Base-by-base conservation (phyloP, 2,888 invertebrate genomes). In the Taenaris catops region DNA sequence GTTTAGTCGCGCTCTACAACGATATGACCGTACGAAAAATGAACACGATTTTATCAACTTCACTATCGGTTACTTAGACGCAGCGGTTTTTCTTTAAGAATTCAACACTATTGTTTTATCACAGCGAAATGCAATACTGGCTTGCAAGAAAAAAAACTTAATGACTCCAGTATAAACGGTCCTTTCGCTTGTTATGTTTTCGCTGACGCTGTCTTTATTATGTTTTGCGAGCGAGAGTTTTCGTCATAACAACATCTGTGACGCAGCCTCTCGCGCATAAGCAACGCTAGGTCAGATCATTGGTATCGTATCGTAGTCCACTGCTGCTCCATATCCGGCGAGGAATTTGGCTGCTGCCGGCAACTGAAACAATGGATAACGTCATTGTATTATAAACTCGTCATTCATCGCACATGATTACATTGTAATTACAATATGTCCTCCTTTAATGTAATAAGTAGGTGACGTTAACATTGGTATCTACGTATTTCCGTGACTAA, bases 301-400 rank as follows among this genome's bases (percentile, higher is more conserved):
- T 11, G 36, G 27, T 19, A 17, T n/a, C n/a, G n/a, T n/a, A n/a
- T 51, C 43, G 62, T 69, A 80, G 67, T 83, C 80, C 51, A 81
- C 62, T 40, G 79, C 84, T 49, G 80, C 76, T 45, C 83, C 80
- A 68, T 80, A 80, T 49, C 81, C 78, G 54, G 65, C 59, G 45
- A 79, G 78, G 63, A 69, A 72, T 65, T 71, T 68, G 52, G 69
- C 70, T 63, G 75, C 73, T 57, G 65, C 71, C 44, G 71, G 69
- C 62, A 75, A 67, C 84, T 84, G 79, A 38, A 84, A 84, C 84
- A 83, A 83, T 64, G 23, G 20, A 29, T 28, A 29, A n/a, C 14
- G 8, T 5, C 6, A 25, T 16, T 7, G 14, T 21, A 21, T 8
- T 11, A 25, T 28, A 36, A 29, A 17, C 16, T 3, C 16, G 16